Evolutionary conservation across 2,888 invertebrate genomes (phyloP).

Genomic region (Agriopis aurantiaria): DNA sequence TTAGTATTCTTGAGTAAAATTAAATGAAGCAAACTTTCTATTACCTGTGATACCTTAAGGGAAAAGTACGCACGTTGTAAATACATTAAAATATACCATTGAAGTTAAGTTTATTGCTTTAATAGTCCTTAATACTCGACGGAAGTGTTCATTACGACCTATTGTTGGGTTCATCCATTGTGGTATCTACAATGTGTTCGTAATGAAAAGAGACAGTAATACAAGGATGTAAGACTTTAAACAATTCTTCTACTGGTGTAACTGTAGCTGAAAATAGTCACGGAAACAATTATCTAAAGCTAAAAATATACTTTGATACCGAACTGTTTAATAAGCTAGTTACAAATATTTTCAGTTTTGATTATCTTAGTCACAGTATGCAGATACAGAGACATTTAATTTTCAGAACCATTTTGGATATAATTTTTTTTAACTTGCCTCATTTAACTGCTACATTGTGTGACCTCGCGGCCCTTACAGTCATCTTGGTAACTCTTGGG

Average conservation of each 20-base stretch:
- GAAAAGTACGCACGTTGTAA: background rate
- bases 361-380: background rate
- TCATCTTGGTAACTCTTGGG: too few species aligned
- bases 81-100: constrained; percentile 19
- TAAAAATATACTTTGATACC: too few species aligned
- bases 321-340: too few species aligned
- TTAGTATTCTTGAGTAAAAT: background rate
- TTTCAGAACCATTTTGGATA: too few species aligned
- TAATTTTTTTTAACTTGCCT: too few species aligned
- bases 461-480: too few species aligned
- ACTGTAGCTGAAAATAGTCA: background rate
- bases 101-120: constrained; percentile 30
- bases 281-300: background rate
- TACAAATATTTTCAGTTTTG: background rate
- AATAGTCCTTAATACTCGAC: constrained; percentile 37
- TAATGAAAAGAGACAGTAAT: constrained; percentile 54
- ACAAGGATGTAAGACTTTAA: constrained; percentile 40
- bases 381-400: too few species aligned
- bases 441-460: too few species aligned
- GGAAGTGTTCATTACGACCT: constrained; percentile 58
- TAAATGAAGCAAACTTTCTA: too few species aligned
- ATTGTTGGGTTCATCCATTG: constrained; percentile 63
- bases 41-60: background rate
- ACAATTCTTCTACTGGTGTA: constrained; percentile 17
- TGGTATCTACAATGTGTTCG: constrained; percentile 56